A percentile compares a stretch with the other conserved stretches of the same genome.
Conservation (phyloP, 2,113 vertebrate genomes). For the Forbesichthys papilliferus region DNA sequence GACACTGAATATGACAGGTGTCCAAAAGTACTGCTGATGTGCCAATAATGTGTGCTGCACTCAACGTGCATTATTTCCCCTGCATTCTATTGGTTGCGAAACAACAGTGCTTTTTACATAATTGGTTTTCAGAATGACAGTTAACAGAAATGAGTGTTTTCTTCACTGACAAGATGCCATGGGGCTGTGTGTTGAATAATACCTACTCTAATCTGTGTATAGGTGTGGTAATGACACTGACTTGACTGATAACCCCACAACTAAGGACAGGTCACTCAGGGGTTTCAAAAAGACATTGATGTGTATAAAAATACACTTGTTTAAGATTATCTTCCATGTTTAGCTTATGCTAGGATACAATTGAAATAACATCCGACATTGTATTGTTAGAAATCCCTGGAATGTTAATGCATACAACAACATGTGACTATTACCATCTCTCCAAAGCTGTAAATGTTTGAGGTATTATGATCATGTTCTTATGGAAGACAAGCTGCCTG, state of each 20-base stretch:
- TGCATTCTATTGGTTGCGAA: too few relatives aligned
- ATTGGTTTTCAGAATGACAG: slow-evolving; percentile 20
- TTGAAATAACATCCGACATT: neutral
- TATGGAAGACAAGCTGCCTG: neutral
- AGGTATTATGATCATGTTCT: neutral
- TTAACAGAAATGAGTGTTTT: slow-evolving; percentile 11
- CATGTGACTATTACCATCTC: too few relatives aligned
- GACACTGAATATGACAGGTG: neutral
- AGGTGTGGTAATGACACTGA: slow-evolving; percentile 16
- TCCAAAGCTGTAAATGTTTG: neutral
- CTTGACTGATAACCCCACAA: slow-evolving; percentile 42
- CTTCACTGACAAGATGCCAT: slow-evolving; percentile 8
- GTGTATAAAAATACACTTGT: slow-evolving; percentile 17
- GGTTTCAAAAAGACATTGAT: neutral
- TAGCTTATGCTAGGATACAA: neutral
- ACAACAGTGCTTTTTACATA: neutral
- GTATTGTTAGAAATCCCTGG: neutral
- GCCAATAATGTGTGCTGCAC: neutral
- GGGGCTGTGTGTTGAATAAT: neutral
- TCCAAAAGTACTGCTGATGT: neutral
- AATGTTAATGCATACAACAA: neutral
- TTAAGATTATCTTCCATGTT: neutral
- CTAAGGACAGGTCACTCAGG: slow-evolving; percentile 11
- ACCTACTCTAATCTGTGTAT: neutral
- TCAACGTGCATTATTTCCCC: neutral